Evolutionary conservation across 1,140 invertebrate genomes (phyloP), one percentile per base, ranked within the genome.

Genomic region (Halictus rubicundus): DNA sequence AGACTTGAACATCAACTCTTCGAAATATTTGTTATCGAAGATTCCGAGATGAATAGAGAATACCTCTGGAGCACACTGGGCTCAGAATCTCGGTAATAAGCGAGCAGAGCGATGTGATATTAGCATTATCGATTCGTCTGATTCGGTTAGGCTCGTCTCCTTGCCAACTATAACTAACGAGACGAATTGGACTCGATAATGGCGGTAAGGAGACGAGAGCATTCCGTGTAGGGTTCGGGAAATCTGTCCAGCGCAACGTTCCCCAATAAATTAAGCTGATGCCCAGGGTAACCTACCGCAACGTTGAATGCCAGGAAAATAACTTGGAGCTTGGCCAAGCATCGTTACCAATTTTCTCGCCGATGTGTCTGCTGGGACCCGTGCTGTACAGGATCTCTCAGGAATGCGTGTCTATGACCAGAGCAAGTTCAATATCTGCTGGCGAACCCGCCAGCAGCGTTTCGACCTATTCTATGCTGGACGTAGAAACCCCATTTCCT

Each of bases 301-400:
- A 71, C 75, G 21, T 39, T 23, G 75, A 81, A 81, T 78, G 75
- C 49, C 68, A 59, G 75, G 60, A 72, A 71, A 81, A 81, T 78
- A 72, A 81, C 68, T 78, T 81, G 80, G 80, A 68, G 16, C 37
- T 4, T 14, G 27, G 74, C 80, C 80, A 81, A 78, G 49, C 49
- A 72, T 65, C 74, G 66, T 64, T 76, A 76, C 73, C 68, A 57
- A 77, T 81, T 81, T 71, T 78, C 80, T 65, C 42, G 42, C 49
- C 57, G 32, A 54, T 61, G 42, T 16, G 68, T 65, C 25, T 73
- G 32, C 3, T 9, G 27, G 21, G 64, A 12, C 64, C 37, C 32
- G 68, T 39, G 14, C 8, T 1, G 25, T 69, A 46, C n/a, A 25
- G 37, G 19, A 2, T 46, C 16, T 23, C 57, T 21, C 64, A 32